Evolutionary conservation across 2,888 invertebrate species (phyloP), one percentile per base, ranked within the genome.

Genomic region (Nemapogon koenigi): DNA sequence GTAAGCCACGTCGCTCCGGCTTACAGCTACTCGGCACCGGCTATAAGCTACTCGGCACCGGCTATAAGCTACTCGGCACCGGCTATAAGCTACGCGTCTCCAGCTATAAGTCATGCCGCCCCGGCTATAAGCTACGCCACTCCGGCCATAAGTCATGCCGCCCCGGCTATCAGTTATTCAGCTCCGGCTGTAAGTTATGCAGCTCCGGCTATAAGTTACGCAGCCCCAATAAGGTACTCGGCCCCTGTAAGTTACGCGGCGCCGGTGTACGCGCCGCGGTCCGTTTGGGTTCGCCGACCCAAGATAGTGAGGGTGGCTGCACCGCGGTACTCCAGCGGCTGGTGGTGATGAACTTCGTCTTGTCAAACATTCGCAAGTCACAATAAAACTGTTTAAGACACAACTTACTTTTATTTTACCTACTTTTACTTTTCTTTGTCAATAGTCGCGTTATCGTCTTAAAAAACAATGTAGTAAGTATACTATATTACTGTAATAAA

Each of bases 231-330:
- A 4, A 27, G 6, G 13, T 27, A 27, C n/a, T 4, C 28, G 11
- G 28, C 28, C n/a, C 28, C 28, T n/a, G 13, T 27, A 4, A 27
- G 6, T 4, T 27, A 27, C 28, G 4, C 28, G n/a, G 28, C 28
- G 4, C 28, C 28, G n/a, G 58, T 61, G 33, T 55, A 62, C 2
- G 57, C 57, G 4, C 60, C 68, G 8, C 52, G 53, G 44, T 46
- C 55, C 35, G 57, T 59, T 46, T 50, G 51, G 43, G 53, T 54
- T 26, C 49, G 53, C 37, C 55, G 53, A 44, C 47, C 53, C 35
- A 54, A 64, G 4, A 46, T 50, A 43, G 40, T 47, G 42, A 43
- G 36, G 44, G 51, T 11, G 44, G 44, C 42, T 46, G 41, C 41
- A 32, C 40, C 10, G 13, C 4, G 16, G 31, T 31, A 31, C 31